Evolutionary conservation across 2,113 vertebrate genomes (phyloP).

Genomic region (Eubucco bourcierii): DNA sequence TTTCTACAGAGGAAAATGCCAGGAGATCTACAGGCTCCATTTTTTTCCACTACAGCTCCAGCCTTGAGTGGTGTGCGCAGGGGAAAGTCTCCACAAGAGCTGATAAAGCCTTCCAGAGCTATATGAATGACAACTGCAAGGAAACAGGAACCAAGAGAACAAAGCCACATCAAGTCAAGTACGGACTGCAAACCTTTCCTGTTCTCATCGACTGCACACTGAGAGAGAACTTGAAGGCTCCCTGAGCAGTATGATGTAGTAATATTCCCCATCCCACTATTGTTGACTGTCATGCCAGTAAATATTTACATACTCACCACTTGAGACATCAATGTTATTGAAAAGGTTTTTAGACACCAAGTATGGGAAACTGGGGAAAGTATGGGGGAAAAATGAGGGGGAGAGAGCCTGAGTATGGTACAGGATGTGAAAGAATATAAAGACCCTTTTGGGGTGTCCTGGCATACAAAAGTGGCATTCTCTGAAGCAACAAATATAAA

Average conservation of each 20-base stretch:
- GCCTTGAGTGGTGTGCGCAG: neutral
- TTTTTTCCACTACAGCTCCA: neutral
- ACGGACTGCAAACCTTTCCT: constrained; percentile 35
- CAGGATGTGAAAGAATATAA: neutral
- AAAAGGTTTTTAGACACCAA: neutral
- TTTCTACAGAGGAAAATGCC: constrained; percentile 46
- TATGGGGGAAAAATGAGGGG: neutral
- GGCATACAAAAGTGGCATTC: neutral
- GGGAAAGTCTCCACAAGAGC: neutral
- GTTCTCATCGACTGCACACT: neutral
- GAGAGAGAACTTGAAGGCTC: constrained; percentile 63
- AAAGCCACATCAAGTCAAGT: neutral
- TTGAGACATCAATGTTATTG: constrained; percentile 35
- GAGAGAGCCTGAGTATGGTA: neutral
- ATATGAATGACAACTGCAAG: constrained; percentile 18
- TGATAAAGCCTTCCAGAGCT: constrained; percentile 41
- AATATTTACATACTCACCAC: constrained; percentile 72
- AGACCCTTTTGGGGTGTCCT: neutral
- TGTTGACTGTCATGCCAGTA: constrained; percentile 58
- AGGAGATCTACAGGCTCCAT: constrained; percentile 62
- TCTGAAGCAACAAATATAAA: neutral
- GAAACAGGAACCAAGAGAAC: constrained; percentile 48
- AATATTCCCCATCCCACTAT: constrained; percentile 46
- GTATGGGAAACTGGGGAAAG: neutral
- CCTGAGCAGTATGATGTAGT: constrained; percentile 59